A percentile compares a stretch with the other conserved stretches of the same genome.
Conservation (phyloP, 2,113 vertebrate genomes). For the Loxodonta africana region DNA sequence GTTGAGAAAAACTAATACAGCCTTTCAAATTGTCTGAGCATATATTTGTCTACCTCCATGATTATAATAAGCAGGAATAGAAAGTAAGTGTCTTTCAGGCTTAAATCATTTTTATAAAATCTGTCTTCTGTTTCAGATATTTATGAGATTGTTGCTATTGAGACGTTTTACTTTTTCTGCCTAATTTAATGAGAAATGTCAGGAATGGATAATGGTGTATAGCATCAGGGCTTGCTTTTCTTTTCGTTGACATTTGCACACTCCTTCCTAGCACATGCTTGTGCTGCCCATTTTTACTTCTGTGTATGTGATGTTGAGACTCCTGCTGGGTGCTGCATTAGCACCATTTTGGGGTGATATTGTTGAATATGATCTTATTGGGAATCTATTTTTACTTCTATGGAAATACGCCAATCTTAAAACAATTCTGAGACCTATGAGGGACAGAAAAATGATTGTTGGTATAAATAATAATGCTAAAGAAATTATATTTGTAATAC, state of each 20-base stretch:
- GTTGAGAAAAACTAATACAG: conserved; percentile 95
- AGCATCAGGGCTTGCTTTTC: conserved; percentile 52
- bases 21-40: conserved; percentile 92
- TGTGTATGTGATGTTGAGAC: conserved; percentile 87
- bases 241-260: conserved; percentile 81
- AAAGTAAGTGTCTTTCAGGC: conserved; percentile 68
- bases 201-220: conserved; percentile 26
- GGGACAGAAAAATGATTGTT: conserved; percentile 52
- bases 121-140: conserved; percentile 12
- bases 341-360: conserved; percentile 95
- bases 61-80: conserved; percentile 85
- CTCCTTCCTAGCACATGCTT: conserved; percentile 84
- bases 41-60: conserved; percentile 88
- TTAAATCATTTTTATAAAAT: conserved; percentile 54
- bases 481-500: conserved; percentile 50
- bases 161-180: conserved; percentile 20
- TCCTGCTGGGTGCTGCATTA: conserved; percentile 94
- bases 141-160: conserved; percentile 17
- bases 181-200: conserved; percentile 13
- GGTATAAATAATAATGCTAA: conserved; percentile 54
- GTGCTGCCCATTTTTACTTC: conserved; percentile 92
- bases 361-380: conserved; percentile 93
- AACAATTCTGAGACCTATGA: conserved; percentile 88
- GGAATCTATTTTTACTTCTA: conserved; percentile 92
- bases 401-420: conserved; percentile 91